Evolutionary conservation across 2,888 invertebrate genomes (phyloP).

Genomic region (Boloria euphrosyne): DNA sequence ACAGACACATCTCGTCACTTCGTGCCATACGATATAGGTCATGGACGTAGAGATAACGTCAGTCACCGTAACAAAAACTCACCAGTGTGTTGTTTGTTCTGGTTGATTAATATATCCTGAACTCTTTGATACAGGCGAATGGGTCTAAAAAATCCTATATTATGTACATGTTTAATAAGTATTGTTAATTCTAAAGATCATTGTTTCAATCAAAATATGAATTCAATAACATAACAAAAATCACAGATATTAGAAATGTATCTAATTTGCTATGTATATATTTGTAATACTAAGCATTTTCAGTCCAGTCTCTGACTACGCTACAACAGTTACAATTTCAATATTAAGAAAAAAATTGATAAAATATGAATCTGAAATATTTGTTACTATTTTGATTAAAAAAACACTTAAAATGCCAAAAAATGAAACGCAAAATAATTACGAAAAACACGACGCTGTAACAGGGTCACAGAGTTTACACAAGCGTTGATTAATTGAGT

Average conservation of each 20-base stretch:
- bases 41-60: constrained; percentile 22
- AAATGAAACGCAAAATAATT: background rate
- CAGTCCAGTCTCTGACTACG: too few relatives aligned
- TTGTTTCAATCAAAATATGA: background rate
- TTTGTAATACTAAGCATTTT: too few relatives aligned
- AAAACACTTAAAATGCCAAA: background rate
- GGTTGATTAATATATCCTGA: constrained; percentile 16
- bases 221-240: too few relatives aligned
- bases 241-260: too few relatives aligned
- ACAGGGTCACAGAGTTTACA: constrained; percentile 9
- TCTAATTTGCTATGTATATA: too few relatives aligned
- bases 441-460: background rate
- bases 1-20: constrained; percentile 15
- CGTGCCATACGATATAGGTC: constrained; percentile 21
- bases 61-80: constrained; percentile 13
- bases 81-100: background rate
- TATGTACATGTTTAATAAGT: background rate
- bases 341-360: too few relatives aligned
- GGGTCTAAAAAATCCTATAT: background rate
- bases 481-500: constrained; percentile 18
- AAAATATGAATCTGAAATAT: too few relatives aligned
- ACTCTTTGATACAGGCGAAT: background rate
- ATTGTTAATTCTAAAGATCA: background rate
- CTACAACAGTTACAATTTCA: too few relatives aligned
- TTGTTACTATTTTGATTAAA: too few relatives aligned